phyloP scores from a whole-genome alignment of 2,888 invertebrate species.

The Volucella inflata region DNA sequence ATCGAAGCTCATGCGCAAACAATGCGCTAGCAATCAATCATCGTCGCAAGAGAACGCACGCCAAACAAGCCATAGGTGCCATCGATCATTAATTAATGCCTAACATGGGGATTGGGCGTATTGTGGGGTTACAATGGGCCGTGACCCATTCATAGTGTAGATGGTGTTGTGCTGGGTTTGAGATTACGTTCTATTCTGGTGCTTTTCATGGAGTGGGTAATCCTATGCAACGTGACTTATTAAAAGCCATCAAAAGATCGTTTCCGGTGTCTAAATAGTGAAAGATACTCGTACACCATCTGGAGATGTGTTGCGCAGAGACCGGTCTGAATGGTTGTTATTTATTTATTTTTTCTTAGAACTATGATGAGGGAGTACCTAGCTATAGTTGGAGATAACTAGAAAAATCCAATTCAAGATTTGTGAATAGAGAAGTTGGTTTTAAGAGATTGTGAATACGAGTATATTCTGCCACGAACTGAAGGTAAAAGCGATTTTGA shows the following conservation, averaged over 20 bases:
- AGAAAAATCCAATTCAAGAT: conserved; percentile 42
- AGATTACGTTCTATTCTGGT: neutral
- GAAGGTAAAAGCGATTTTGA: no score
- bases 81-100: conserved; percentile 69
- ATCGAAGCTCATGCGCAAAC: conserved; percentile 28
- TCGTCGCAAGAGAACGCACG: conserved; percentile 28
- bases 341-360: no score
- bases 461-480: neutral
- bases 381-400: conserved; percentile 15
- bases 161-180: neutral
- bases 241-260: conserved; percentile 38
- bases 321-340: no score
- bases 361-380: no score
- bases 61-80: conserved; percentile 23
- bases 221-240: conserved; percentile 42
- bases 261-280: conserved; percentile 46
- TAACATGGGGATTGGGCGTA: conserved; percentile 46
- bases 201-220: conserved; percentile 1
- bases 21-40: conserved; percentile 57
- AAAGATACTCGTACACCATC: neutral
- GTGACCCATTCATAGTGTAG: conserved; percentile 29
- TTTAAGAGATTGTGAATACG: conserved; percentile 37
- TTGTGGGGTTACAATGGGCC: conserved; percentile 51
- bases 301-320: no score
- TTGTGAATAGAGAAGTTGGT: neutral